Evolutionary conservation across 2,113 vertebrate species (phyloP).

Genomic region (Glaucidium brasilianum): DNA sequence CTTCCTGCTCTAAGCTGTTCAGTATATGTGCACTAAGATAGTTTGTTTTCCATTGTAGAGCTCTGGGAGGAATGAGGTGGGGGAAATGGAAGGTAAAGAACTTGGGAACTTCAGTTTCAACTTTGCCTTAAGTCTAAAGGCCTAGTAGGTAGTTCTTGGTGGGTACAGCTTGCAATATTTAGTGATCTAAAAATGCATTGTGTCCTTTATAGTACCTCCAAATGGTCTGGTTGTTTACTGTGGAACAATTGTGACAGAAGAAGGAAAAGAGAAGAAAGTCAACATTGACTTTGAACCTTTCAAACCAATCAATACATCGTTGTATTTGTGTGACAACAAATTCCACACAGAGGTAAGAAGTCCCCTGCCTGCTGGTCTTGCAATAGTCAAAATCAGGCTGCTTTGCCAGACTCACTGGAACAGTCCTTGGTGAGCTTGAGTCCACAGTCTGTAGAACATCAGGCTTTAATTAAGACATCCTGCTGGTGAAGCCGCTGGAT

Average conservation of each 20-base stretch:
- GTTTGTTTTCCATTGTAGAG: background rate
- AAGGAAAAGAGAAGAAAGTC: slow-evolving; percentile 99
- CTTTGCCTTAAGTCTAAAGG: background rate
- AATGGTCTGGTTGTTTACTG: slow-evolving; percentile 99
- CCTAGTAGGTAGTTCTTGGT: background rate
- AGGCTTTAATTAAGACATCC: background rate
- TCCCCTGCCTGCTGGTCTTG: background rate
- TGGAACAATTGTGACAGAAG: slow-evolving; percentile 99
- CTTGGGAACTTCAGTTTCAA: background rate
- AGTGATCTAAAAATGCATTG: background rate
- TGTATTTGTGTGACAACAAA: slow-evolving; percentile 99
- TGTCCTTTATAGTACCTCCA: slow-evolving; percentile 89
- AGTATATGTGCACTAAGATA: background rate
- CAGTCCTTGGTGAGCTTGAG: background rate
- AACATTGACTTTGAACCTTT: slow-evolving; percentile 99
- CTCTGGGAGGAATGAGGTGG: background rate
- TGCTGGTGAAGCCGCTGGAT: background rate
- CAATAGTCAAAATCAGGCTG: background rate
- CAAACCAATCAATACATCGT: slow-evolving; percentile 99
- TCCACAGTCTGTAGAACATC: background rate
- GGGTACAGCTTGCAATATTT: background rate
- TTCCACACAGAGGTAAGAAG: slow-evolving; percentile 96
- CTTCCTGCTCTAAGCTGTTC: background rate
- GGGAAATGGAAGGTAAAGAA: background rate
- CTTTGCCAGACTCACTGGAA: background rate